Conservation (phyloP, 2,888 invertebrate species). For the Stenoptilia bipunctidactyla region DNA sequence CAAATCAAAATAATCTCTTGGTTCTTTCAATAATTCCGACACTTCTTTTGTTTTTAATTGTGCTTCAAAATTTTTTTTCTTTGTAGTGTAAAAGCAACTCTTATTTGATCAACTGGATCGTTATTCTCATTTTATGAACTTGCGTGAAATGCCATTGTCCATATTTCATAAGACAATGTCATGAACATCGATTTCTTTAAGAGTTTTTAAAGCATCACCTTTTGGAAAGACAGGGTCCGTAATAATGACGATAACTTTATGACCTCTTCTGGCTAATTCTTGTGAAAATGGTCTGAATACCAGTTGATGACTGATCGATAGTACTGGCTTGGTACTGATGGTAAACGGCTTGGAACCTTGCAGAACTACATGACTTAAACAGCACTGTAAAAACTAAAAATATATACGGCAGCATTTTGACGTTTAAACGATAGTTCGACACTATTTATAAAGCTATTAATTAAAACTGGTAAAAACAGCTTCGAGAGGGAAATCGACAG, state of each 20-base stretch:
- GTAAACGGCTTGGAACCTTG: conserved; percentile 27
- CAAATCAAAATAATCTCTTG: conserved; percentile 23
- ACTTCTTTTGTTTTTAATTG: conserved; percentile 21
- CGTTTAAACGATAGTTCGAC: too few relatives aligned
- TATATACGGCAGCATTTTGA: too few relatives aligned
- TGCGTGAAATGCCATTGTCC: conserved; percentile 14
- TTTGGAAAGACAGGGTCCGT: conserved; percentile 36
- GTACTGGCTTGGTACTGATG: too few relatives aligned
- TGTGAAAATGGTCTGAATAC: conserved; percentile 39
- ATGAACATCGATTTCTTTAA: conserved; percentile 45
- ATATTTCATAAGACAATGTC: conserved; percentile 27
- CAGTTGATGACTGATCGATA: conserved; percentile 57
- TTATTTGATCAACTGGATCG: conserved; percentile 11
- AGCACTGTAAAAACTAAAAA: too few relatives aligned
- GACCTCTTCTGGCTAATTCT: conserved; percentile 47
- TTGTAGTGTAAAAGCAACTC: background rate
- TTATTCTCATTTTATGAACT: conserved; percentile 10
- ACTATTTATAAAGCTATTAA: too few relatives aligned
- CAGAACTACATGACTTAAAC: conserved; percentile 11
- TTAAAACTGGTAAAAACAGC: too few relatives aligned
- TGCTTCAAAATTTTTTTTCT: conserved; percentile 14
- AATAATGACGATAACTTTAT: conserved; percentile 48
- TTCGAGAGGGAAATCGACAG: too few relatives aligned
- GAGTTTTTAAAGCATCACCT: conserved; percentile 30
- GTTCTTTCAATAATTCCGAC: conserved; percentile 18